A percentile compares a stretch with the other conserved stretches of the same genome.
Evolutionary conservation across 2,797 vertebrate genomes (phyloP).

Genomic region (Danionella dracula): DNA sequence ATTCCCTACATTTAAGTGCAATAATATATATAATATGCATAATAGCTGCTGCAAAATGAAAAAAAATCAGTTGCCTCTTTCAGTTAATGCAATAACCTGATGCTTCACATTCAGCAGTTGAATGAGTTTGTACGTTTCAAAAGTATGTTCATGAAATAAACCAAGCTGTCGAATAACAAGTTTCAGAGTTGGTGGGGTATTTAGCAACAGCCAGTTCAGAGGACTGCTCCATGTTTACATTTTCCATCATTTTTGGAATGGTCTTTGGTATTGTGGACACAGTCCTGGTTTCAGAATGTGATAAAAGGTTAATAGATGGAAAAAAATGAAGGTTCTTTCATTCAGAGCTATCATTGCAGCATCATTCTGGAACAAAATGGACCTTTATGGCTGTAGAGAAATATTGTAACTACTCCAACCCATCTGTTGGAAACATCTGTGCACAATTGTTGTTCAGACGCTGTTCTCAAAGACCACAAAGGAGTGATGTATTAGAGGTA

Average conservation of each 20-base stretch:
- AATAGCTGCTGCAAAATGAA: too few relatives aligned
- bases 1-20: too few relatives aligned
- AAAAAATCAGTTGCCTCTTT: too few relatives aligned
- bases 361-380: background rate
- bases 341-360: background rate
- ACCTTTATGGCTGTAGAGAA: conserved; percentile 19
- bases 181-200: too few relatives aligned
- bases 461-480: conserved; percentile 19
- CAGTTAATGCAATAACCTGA: conserved; percentile 6
- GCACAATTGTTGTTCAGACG: background rate
- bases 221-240: too few relatives aligned
- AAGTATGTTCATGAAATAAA: too few relatives aligned
- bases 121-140: too few relatives aligned
- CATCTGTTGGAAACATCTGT: background rate
- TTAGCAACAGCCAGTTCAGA: too few relatives aligned
- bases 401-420: background rate
- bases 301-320: background rate
- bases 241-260: too few relatives aligned
- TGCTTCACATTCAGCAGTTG: conserved; percentile 11
- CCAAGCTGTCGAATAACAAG: too few relatives aligned
- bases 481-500: background rate
- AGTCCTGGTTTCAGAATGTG: background rate
- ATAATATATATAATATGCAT: too few relatives aligned
- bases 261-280: background rate
- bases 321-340: background rate